phyloP scores from a whole-genome alignment of 2,113 vertebrate species.

The Eurystomus gularis region DNA sequence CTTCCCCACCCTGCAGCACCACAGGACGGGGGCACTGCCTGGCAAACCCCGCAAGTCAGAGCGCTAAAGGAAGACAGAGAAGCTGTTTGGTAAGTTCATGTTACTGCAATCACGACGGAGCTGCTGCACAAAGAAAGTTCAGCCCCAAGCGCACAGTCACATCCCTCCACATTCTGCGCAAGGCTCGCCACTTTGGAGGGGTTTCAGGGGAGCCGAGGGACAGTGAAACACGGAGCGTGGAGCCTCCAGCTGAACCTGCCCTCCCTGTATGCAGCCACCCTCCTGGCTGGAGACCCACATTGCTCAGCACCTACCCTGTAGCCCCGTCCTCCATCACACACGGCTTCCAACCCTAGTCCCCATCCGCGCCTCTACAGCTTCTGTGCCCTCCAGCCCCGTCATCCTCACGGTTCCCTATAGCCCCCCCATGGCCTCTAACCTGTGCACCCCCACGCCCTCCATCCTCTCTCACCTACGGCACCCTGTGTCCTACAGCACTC shows the following conservation, averaged over 20 bases:
- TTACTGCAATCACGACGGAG: background rate
- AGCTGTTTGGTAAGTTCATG: background rate
- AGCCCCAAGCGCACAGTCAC: accelerated
- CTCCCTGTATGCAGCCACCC: no score
- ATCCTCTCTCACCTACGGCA: no score
- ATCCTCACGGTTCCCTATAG: background rate
- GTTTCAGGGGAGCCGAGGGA: background rate
- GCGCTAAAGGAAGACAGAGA: background rate
- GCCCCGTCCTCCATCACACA: background rate
- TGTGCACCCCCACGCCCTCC: no score
- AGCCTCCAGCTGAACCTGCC: background rate
- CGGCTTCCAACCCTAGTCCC: background rate
- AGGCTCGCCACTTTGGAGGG: background rate
- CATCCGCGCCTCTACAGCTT: background rate
- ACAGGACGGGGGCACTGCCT: background rate
- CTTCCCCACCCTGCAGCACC: background rate
- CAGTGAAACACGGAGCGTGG: accelerated
- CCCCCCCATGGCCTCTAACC: background rate
- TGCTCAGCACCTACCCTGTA: accelerated
- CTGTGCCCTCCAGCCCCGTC: background rate
- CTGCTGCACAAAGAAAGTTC: background rate
- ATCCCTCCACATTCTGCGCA: accelerated
- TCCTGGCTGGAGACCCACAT: background rate
- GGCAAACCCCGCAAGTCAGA: background rate
- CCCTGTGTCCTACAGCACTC: background rate